phyloP scores from a whole-genome alignment of 1,140 invertebrate species.

The Tetramorium parvispinum region DNA sequence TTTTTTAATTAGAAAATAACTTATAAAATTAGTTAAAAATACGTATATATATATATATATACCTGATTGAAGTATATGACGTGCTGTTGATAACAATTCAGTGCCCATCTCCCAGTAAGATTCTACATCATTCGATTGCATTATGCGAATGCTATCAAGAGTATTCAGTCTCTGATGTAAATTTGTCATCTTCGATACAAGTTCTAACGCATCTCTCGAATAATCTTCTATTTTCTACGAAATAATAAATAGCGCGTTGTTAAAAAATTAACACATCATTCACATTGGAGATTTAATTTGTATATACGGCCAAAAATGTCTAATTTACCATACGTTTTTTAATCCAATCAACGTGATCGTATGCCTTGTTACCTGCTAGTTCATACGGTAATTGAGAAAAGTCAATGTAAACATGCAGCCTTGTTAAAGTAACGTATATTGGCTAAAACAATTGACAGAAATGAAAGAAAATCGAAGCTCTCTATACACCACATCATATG shows the following conservation, averaged over 20 bases:
- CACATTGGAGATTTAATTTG: not conserved
- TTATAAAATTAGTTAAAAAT: not conserved
- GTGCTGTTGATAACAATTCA: slow-evolving; percentile 73
- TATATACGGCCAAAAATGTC: slow-evolving; percentile 15
- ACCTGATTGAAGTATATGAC: slow-evolving; percentile 80
- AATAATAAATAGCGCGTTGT: not conserved
- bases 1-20: not conserved
- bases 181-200: slow-evolving; percentile 86
- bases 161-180: slow-evolving; percentile 84
- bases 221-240: slow-evolving; percentile 88
- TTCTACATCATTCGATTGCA: slow-evolving; percentile 76
- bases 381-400: slow-evolving; percentile 91
- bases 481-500: not conserved
- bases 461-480: not conserved
- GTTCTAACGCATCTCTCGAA: slow-evolving; percentile 85
- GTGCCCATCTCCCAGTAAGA: slow-evolving; percentile 77
- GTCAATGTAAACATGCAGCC: slow-evolving; percentile 91
- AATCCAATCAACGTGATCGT: slow-evolving; percentile 94
- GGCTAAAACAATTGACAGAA: slow-evolving; percentile 85
- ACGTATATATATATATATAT: slow-evolving; percentile 58
- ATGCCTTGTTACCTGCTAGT: slow-evolving; percentile 91
- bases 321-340: slow-evolving; percentile 89
- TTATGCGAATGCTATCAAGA: slow-evolving; percentile 71
- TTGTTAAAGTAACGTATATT: slow-evolving; percentile 88
- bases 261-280: not conserved